Base-by-base conservation (phyloP, 2,888 invertebrate species). In the Rhagium mordax region DNA sequence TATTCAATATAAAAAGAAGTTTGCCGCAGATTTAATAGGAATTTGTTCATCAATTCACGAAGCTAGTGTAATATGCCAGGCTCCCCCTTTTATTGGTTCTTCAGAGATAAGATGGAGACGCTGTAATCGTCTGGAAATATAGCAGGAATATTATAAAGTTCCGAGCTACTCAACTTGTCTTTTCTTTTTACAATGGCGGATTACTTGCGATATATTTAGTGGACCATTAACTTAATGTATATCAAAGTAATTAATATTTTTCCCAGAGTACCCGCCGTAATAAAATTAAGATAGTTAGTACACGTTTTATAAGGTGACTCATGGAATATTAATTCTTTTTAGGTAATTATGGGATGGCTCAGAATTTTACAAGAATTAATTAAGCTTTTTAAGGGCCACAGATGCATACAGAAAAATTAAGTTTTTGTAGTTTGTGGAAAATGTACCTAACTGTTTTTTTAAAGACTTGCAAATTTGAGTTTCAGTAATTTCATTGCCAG, bases 1-100 rank as follows among this genome's bases (percentile, higher is more conserved):
- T 88, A 87, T 88, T 88, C 88, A 88, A 88, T 88, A 88, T 88
- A 87, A 87, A 87, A 88, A 87, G 86, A 86, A 86, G 85, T 85
- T 85, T 76, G 81, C 82, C 84, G 85, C 85, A 86, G 88, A 88
- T 88, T 88, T 88, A 88, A 88, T 88, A 88, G 87, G 87, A 88
- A 88, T 88, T 88, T 88, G 88, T 87, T 88, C 88, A 88, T 88
- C 88, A 88, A 88, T 88, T 88, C 86, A 85, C 87, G 85, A 84
- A 86, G 87, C 84, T 81, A 80, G 83, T 82, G 82, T 80, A 84
- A 83, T 82, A 83, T 81, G 80, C 77, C 71, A 71, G 76, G 76
- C 78, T 72, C 76, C 82, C 79, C 76, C 78, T 81, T 83, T 84
- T 84, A 82, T 82, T 84, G 82, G 83, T 77, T 79, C 81, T 61